Percentiles rank a stretch among this genome's conserved stretches.
These are phyloP conservation scores for Paramormyrops hopkinsi DNA, from an alignment of 2,797 vertebrate species.

Conservation along the genomic window DNA sequence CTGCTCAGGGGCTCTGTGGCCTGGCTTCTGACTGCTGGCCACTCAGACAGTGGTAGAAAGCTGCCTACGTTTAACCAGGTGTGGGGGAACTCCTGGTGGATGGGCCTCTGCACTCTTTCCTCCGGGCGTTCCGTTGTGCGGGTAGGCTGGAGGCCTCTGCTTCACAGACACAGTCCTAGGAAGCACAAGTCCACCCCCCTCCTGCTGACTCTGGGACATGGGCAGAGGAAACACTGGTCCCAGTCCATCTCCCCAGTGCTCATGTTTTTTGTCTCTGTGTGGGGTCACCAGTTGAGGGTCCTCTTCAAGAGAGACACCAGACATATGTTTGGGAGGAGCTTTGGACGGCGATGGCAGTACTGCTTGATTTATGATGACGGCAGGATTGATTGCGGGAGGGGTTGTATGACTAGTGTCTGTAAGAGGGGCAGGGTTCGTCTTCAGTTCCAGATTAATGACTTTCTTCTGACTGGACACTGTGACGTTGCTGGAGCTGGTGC, in stretches of 20 bases:
- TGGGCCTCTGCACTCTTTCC: conserved; percentile 46
- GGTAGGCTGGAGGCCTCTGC: conserved; percentile 61
- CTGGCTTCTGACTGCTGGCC: conserved; percentile 36
- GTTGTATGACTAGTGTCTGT: conserved; percentile 50
- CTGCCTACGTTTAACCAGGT: conserved; percentile 51
- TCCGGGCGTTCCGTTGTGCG: conserved; percentile 52
- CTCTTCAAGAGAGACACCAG: conserved; percentile 44
- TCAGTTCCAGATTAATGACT: conserved; percentile 10
- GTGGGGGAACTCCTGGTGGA: conserved; percentile 43
- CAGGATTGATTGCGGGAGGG: conserved; percentile 51
- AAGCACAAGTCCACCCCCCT: conserved; percentile 41
- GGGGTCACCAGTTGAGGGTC: conserved; percentile 44
- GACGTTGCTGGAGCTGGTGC: conserved; percentile 38
- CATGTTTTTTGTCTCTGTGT: conserved; percentile 42
- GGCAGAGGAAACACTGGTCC: conserved; percentile 3
- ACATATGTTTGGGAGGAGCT: conserved; percentile 34
- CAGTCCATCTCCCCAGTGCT: conserved; percentile 22
- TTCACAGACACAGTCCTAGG: conserved; percentile 45
- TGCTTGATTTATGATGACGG: conserved; percentile 50
- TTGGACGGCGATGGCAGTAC: conserved; percentile 30
- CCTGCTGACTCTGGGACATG: conserved; percentile 40
- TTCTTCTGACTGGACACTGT: conserved; percentile 41
- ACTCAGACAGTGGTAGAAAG: conserved; percentile 62
- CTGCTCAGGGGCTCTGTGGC: conserved; percentile 50
- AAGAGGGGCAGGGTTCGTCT: conserved; percentile 13